Evolutionary conservation across 2,113 vertebrate genomes (phyloP), one percentile per base, ranked within the genome.

Genomic region (Romanogobio albipinnatus): DNA sequence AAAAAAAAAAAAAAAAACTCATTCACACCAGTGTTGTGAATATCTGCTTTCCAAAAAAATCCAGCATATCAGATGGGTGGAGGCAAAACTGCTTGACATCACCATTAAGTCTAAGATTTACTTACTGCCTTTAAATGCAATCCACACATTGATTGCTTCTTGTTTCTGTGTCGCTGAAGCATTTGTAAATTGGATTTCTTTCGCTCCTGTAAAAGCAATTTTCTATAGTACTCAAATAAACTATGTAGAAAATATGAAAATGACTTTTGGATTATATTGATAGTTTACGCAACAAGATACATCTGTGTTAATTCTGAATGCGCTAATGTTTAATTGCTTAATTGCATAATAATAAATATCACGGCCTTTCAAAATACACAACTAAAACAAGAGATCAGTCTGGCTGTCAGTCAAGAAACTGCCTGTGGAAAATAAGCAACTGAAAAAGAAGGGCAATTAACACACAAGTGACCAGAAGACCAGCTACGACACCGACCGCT

Each of bases 151-250:
- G 68, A 71, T 71, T 71, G 68, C 36, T n/a, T 43, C 68, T 71
- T 71, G 36, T 71, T 71, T 71, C 33, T 6, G 33, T 71, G 68
- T 2, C 0, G 0, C 36, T 43, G 22, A 71, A 43, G 36, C 19
- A 71, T 71, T 71, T 43, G 68, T 43, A 71, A 43, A 71, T 71
- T 71, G 36, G 36, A 71, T 71, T 71, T 13, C 68, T 71, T 71
- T 43, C 1, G 22, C 9, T 71, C 68, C 68, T 71, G 19, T 71
- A 43, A 71, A 71, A 43, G 19, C 4, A 71, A 43, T 71, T 71
- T 71, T 71, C 4, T n/a, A 43, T 22, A 39, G 66, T 70, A 43
- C 68, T 70, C 66, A 2, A 6, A 70, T 70, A 70, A 70, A 70
- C 36, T 43, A 10, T 39, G 17, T 43, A n/a, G 14, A 70, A 70